Conservation (phyloP, 2,888 invertebrate species). For the Thera obeliscata region DNA sequence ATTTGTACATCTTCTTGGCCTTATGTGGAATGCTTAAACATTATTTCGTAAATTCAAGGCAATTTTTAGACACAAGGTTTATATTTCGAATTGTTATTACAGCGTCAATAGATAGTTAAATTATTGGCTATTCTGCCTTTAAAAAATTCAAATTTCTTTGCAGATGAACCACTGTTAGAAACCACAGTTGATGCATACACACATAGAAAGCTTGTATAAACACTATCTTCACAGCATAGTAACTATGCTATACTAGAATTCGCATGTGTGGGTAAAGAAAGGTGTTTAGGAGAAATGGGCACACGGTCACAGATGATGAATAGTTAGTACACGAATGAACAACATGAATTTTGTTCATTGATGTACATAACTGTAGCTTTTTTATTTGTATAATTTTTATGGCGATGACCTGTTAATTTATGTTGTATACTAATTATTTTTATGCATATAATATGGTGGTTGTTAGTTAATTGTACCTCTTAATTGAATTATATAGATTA, state of each 20-base stretch:
- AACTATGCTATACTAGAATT: conserved; percentile 8
- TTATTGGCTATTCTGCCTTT: too few species aligned
- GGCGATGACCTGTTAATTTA: conserved; percentile 13
- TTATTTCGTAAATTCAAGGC: too few species aligned
- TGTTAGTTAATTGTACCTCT: too few species aligned
- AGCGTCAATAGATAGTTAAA: too few species aligned
- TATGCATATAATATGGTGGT: too few species aligned
- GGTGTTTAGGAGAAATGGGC: conserved; percentile 82
- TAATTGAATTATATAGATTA: too few species aligned
- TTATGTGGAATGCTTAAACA: too few species aligned
- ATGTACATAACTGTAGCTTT: conserved; percentile 1
- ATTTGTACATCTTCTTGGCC: not conserved
- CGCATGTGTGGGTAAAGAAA: conserved; percentile 79
- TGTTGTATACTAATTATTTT: not conserved
- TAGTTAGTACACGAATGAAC: conserved; percentile 34
- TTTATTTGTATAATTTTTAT: conserved; percentile 24
- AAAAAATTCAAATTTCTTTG: not conserved
- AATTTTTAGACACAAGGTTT: too few species aligned
- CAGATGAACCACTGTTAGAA: not conserved
- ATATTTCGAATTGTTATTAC: too few species aligned
- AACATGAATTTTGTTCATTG: conserved; percentile 14
- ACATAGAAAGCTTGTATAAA: conserved; percentile 31
- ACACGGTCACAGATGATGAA: conserved; percentile 57
- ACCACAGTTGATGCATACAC: conserved; percentile 12
- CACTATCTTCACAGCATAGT: conserved; percentile 24